phyloP scores from a whole-genome alignment of 2,888 invertebrate species.

The Hoplodrina blanda region DNA sequence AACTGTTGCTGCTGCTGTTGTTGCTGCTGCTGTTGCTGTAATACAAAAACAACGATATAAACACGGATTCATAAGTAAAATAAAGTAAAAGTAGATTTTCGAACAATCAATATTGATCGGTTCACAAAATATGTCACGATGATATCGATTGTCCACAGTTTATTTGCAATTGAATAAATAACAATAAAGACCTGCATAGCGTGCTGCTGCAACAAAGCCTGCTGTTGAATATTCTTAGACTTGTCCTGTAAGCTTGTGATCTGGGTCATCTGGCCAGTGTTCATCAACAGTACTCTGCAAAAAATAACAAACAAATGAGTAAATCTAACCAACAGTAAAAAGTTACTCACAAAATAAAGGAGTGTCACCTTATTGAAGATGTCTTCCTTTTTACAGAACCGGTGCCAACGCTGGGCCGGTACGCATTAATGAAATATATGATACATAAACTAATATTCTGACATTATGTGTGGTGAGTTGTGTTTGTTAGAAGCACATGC shows the following conservation, averaged over 20 bases:
- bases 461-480: background rate
- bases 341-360: conserved; percentile 1
- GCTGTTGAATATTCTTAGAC: conserved; percentile 89
- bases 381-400: conserved; percentile 14
- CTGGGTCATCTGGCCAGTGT: conserved; percentile 90
- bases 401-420: conserved; percentile 27
- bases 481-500: conserved; percentile 34
- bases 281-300: conserved; percentile 90
- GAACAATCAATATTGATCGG: background rate
- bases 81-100: background rate
- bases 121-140: background rate
- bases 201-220: conserved; percentile 82
- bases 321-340: background rate
- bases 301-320: background rate
- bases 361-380: conserved; percentile 2
- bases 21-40: conserved; percentile 79
- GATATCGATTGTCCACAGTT: background rate
- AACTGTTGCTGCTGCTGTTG: conserved; percentile 80
- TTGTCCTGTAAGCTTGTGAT: conserved; percentile 86
- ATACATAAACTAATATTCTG: background rate
- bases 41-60: conserved; percentile 49
- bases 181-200: conserved; percentile 75
- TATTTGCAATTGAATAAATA: background rate
- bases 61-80: background rate
- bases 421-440: background rate